Evolutionary conservation across 2,797 vertebrate genomes (phyloP).

Genomic region (Poeciliopsis turneri): DNA sequence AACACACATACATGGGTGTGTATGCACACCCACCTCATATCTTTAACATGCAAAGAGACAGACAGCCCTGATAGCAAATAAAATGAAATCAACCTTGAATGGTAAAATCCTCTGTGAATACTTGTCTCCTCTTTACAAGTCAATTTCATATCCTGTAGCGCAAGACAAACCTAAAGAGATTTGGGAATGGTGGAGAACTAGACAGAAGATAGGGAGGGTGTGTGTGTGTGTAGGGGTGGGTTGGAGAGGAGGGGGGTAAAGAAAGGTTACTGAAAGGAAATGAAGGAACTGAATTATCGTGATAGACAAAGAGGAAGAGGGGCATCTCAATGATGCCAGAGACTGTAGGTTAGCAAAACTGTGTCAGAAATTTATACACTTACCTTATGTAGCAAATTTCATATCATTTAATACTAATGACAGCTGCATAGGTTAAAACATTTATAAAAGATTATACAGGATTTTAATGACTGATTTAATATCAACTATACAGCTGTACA

Average conservation of each 20-base stretch:
- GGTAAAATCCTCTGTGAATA: slow-evolving; percentile 73
- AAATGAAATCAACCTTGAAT: slow-evolving; percentile 80
- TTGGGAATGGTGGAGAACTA: slow-evolving; percentile 51
- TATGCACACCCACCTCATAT: slow-evolving; percentile 49
- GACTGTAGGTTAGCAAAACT: slow-evolving; percentile 45
- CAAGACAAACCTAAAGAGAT: slow-evolving; percentile 74
- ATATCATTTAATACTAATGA: slow-evolving; percentile 38
- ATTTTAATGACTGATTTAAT: background rate
- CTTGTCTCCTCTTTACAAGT: slow-evolving; percentile 77
- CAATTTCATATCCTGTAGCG: slow-evolving; percentile 75
- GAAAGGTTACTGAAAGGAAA: slow-evolving; percentile 41
- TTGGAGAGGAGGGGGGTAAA: background rate
- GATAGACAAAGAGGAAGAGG: slow-evolving; percentile 22
- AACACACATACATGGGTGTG: slow-evolving; percentile 33
- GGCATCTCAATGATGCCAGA: slow-evolving; percentile 22
- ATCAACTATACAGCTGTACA: background rate
- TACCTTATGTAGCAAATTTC: slow-evolving; percentile 29
- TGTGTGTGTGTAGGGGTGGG: background rate
- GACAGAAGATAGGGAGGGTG: slow-evolving; percentile 30
- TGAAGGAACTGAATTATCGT: slow-evolving; percentile 20
- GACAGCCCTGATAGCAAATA: slow-evolving; percentile 68
- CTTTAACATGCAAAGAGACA: slow-evolving; percentile 77
- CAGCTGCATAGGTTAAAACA: slow-evolving; percentile 35
- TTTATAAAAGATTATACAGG: background rate
- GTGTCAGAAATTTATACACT: slow-evolving; percentile 33